These are phyloP conservation scores for Pseudomugil gertrudae DNA, from an alignment of 2,797 vertebrate species.

Conservation along the genomic window DNA sequence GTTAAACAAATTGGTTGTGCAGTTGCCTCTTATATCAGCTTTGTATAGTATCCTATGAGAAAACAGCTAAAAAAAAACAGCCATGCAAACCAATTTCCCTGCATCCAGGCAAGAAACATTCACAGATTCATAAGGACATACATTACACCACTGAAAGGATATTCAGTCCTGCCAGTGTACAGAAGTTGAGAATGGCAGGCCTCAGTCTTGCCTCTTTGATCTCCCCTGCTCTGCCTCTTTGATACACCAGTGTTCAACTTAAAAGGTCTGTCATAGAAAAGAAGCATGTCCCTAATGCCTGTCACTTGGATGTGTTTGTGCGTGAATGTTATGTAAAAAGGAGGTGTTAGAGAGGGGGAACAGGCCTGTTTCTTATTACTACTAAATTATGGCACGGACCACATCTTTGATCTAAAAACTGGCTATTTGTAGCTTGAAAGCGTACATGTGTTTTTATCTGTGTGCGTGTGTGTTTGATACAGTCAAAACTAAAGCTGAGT, in stretches of 20 bases:
- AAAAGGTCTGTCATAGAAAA: slow-evolving; percentile 46
- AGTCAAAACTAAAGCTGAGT: slow-evolving; percentile 8
- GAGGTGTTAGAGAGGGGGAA: slow-evolving; percentile 22
- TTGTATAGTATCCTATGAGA: not conserved
- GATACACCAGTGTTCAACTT: slow-evolving; percentile 57
- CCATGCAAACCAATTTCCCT: not conserved
- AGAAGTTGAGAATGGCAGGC: slow-evolving; percentile 54
- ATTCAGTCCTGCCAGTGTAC: slow-evolving; percentile 25
- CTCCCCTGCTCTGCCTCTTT: slow-evolving; percentile 61
- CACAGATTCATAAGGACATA: slow-evolving; percentile 16
- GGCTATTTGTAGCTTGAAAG: slow-evolving; percentile 55
- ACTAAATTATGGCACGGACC: slow-evolving; percentile 45
- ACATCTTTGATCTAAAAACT: slow-evolving; percentile 68
- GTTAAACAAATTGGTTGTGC: slow-evolving; percentile 7
- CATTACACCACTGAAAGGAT: slow-evolving; percentile 34
- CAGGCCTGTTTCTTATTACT: slow-evolving; percentile 67
- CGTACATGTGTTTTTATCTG: not conserved
- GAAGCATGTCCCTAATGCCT: slow-evolving; percentile 36
- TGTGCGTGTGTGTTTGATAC: slow-evolving; percentile 20
- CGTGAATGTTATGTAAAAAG: slow-evolving; percentile 13
- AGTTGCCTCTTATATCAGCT: not conserved
- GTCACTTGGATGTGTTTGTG: slow-evolving; percentile 18
- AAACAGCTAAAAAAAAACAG: not conserved
- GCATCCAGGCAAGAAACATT: slow-evolving; percentile 16
- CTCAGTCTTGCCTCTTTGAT: slow-evolving; percentile 65